A percentile compares a stretch with the other conserved stretches of the same genome.
Evolutionary conservation across 1,140 invertebrate species (phyloP).

Genomic region (Carcinoscorpius rotundicauda): DNA sequence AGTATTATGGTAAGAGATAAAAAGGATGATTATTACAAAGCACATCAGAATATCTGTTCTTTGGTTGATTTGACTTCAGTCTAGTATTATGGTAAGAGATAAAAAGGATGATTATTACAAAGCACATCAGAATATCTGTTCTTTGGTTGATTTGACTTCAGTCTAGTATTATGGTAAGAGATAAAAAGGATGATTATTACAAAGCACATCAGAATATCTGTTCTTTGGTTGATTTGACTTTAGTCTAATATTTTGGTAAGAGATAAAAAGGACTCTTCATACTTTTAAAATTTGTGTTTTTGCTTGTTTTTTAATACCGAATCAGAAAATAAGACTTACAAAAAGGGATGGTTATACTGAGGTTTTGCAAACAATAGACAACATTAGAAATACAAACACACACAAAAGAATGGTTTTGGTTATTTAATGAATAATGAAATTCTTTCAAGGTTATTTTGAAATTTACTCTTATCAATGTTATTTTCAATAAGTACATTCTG

Average conservation of each 20-base stretch:
- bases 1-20: slow-evolving; percentile 3
- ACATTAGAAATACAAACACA: no score
- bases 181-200: slow-evolving; percentile 70
- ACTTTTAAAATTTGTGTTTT: no score
- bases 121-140: slow-evolving; percentile 94
- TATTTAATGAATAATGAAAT: no score
- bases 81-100: slow-evolving; percentile 43
- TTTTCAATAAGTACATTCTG: no score
- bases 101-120: slow-evolving; percentile 76
- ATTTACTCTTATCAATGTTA: no score
- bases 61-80: slow-evolving; percentile 64
- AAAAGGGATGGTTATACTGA: no score
- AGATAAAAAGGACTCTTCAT: no score
- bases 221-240: slow-evolving; percentile 80
- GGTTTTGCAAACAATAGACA: no score
- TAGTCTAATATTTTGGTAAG: slow-evolving; percentile 48
- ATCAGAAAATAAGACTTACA: no score
- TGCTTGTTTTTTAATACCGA: no score
- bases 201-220: slow-evolving; percentile 89
- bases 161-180: slow-evolving; percentile 45
- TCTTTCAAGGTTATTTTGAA: no score
- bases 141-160: slow-evolving; percentile 71
- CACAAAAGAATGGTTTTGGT: no score
- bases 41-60: slow-evolving; percentile 94
- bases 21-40: slow-evolving; percentile 83